Evolutionary conservation across 2,797 vertebrate species (phyloP), one percentile per base, ranked within the genome.

Genomic region (Megaceryle alcyon): DNA sequence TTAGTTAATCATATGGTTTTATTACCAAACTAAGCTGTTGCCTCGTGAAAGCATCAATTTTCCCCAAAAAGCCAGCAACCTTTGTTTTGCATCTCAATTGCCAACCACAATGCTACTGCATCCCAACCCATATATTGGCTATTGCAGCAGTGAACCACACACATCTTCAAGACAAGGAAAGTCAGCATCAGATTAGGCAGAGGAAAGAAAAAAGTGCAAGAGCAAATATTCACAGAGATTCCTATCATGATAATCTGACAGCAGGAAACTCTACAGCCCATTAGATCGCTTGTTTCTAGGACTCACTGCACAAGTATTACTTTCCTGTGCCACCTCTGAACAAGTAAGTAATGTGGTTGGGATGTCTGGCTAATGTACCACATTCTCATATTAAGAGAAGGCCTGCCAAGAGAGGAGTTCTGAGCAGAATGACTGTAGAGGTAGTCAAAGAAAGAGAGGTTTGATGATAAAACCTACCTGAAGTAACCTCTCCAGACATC

Each of bases 261-360:
- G 96, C 96, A 97, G 56, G 53, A 92, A 95, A 89, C 75, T 7
- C 12, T 59, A 90, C 72, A 92, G 53, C 65, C 88, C 26, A 17
- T 46, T 66, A 83, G 68, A 88, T 69, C 39, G 83, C 98, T 98
- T 98, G 97, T 98, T 98, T 98, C 97, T 65, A 90, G 82, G 75
- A 97, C 94, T 97, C 97, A 92, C 46, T 98, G 97, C 98, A 98
- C 98, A 98, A 98, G 97, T 98, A 98, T 98, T 95, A 96, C 91
- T 97, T 97, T 98, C 97, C 97, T 98, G 97, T 97, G 92, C 86
- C 97, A 97, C 94, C 95, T 92, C 93, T 96, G 97, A 66, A 96
- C 19, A 4, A 48, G 46, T 73, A 61, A 95, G 19, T 61, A 97
- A 94, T 87, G 96, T 96, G 23, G 91, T 48, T 97, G 95, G 96